These are phyloP conservation scores for Phortica okadai DNA, from an alignment of 2,888 invertebrate species.

Conservation along the genomic window DNA sequence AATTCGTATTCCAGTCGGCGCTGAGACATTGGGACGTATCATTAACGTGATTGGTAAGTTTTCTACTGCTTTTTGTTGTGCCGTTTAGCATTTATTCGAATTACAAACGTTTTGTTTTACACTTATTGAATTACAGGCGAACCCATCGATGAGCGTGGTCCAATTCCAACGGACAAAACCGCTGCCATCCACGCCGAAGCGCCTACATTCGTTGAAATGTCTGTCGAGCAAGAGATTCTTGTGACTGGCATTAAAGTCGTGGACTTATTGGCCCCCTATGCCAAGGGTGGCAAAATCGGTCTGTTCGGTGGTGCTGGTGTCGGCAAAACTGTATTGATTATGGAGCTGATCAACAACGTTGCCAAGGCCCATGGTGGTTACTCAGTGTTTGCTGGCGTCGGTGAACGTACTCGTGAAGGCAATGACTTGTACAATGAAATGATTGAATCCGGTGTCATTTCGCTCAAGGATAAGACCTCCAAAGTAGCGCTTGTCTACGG, in stretches of 20 bases:
- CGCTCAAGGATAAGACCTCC: conserved; percentile 91
- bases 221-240: conserved; percentile 92
- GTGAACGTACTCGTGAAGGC: conserved; percentile 95
- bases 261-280: conserved; percentile 93
- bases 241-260: conserved; percentile 95
- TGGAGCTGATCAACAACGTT: conserved; percentile 97
- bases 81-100: background rate
- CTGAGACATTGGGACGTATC: conserved; percentile 92
- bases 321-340: conserved; percentile 96
- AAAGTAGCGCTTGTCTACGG: conserved; percentile 93
- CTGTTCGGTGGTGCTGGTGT: conserved; percentile 96
- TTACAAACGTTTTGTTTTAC: background rate
- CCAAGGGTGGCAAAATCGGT: conserved; percentile 96
- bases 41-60: conserved; percentile 90
- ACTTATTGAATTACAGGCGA: conserved; percentile 72
- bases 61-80: background rate
- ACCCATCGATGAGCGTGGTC: conserved; percentile 91
- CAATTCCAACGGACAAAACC: conserved; percentile 85
- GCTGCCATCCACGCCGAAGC: conserved; percentile 94
- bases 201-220: conserved; percentile 94
- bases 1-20: conserved; percentile 94
- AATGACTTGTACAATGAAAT: conserved; percentile 97
- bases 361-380: conserved; percentile 98
- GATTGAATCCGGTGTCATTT: conserved; percentile 95
- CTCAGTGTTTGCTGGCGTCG: conserved; percentile 97